A percentile compares a stretch with the other conserved stretches of the same genome.
Conservation (phyloP, 2,888 invertebrate genomes). For the Hemistola chrysoprasaria region DNA sequence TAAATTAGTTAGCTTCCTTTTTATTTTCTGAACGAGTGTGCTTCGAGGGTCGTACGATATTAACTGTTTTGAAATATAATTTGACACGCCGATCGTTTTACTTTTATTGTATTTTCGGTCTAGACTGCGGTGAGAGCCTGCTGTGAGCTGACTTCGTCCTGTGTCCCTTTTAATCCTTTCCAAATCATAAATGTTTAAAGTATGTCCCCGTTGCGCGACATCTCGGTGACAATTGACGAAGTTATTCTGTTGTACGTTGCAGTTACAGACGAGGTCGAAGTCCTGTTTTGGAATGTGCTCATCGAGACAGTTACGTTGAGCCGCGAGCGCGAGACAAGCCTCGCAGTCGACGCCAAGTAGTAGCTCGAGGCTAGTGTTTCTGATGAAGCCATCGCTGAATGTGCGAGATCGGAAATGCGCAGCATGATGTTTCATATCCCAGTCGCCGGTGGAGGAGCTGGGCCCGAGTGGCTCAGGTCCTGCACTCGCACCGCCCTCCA, state of each 20-base stretch:
- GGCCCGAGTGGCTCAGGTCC: slow-evolving; percentile 26
- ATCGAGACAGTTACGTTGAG: slow-evolving; percentile 64
- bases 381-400: slow-evolving; percentile 76
- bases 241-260: slow-evolving; percentile 72
- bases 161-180: slow-evolving; percentile 71
- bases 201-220: slow-evolving; percentile 61
- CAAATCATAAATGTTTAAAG: slow-evolving; percentile 71
- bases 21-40: slow-evolving; percentile 76
- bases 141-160: slow-evolving; percentile 54
- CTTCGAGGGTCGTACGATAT: slow-evolving; percentile 76
- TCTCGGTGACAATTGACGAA: slow-evolving; percentile 66
- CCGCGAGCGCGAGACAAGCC: slow-evolving; percentile 72
- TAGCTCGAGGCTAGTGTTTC: slow-evolving; percentile 75
- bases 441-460: slow-evolving; percentile 40
- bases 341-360: slow-evolving; percentile 78
- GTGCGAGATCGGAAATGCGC: slow-evolving; percentile 74
- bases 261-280: slow-evolving; percentile 74
- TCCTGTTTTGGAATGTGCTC: slow-evolving; percentile 69
- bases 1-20: slow-evolving; percentile 75
- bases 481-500: slow-evolving; percentile 53
- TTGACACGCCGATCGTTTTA: slow-evolving; percentile 73
- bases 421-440: slow-evolving; percentile 57
- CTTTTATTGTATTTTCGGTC: slow-evolving; percentile 74
- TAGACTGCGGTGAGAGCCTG: slow-evolving; percentile 71
- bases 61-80: slow-evolving; percentile 75